Conservation (phyloP, 2,797 vertebrate species). For the Ciconia nigra region DNA sequence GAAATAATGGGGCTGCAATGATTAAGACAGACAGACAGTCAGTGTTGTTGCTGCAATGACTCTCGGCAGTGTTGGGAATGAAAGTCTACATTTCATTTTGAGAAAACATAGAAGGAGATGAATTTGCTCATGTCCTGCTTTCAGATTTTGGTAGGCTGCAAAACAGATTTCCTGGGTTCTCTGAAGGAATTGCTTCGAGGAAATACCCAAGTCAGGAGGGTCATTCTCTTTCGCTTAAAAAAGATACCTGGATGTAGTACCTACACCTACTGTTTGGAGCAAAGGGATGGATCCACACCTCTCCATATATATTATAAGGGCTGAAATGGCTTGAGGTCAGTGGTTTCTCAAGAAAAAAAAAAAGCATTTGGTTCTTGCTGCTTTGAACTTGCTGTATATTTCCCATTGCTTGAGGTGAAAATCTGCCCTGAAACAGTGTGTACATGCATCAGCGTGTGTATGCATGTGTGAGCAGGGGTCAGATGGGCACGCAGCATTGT, state of each 20-base stretch:
- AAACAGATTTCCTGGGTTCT: not conserved
- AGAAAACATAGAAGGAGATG: conserved; percentile 12
- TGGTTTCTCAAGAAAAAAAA: not conserved
- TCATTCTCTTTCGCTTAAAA: not conserved
- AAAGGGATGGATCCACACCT: not conserved
- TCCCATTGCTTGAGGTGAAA: not conserved
- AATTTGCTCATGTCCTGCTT: not conserved
- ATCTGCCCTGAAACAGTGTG: not conserved
- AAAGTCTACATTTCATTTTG: not conserved
- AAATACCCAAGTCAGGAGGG: not conserved
- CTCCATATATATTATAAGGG: not conserved
- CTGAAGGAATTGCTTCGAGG: not conserved
- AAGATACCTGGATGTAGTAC: not conserved
- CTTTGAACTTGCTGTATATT: not conserved
- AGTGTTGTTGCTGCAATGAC: not conserved
- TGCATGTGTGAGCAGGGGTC: conserved; percentile 15
- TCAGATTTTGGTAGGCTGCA: not conserved
- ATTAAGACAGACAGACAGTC: conserved; percentile 3
- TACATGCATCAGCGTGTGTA: not conserved
- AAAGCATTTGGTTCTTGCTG: not conserved
- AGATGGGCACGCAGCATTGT: not conserved
- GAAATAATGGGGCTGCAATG: not conserved
- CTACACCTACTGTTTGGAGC: not conserved
- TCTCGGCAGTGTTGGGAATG: not conserved
- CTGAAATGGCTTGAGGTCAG: not conserved